Conservation (phyloP, 2,888 invertebrate genomes). For the Diarsia mendica region DNA sequence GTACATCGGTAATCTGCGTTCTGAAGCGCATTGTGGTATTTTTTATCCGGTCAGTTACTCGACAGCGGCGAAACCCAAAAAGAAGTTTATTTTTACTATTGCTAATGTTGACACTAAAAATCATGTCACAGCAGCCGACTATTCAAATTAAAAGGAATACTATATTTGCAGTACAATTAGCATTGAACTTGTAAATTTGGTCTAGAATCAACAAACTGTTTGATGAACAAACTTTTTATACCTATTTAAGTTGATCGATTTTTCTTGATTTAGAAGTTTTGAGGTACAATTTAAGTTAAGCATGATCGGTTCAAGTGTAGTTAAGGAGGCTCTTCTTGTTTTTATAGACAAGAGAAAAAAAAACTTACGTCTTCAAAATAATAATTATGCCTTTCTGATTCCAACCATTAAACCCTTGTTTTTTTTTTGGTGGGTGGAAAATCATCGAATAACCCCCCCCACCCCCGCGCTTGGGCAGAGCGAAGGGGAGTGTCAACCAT, state of each 20-base stretch:
- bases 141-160: background rate
- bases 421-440: too few relatives aligned
- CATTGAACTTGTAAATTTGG: slow-evolving; percentile 28
- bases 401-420: background rate
- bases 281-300: background rate
- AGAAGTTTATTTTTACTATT: background rate
- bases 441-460: too few relatives aligned
- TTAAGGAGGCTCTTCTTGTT: background rate
- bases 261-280: background rate
- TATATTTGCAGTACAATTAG: slow-evolving; percentile 32
- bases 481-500: too few relatives aligned
- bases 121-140: background rate
- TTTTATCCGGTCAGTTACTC: too few relatives aligned
- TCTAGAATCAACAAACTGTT: slow-evolving; percentile 9
- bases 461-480: too few relatives aligned
- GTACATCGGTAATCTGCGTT: too few relatives aligned
- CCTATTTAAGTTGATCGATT: background rate
- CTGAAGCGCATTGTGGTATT: too few relatives aligned
- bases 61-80: too few relatives aligned
- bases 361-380: too few relatives aligned
- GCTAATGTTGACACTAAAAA: slow-evolving; percentile 10
- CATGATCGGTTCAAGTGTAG: background rate
- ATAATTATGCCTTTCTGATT: too few relatives aligned
- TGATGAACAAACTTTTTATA: background rate
- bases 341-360: background rate